Evolutionary conservation across 2,888 invertebrate species (phyloP).

Genomic region (Synergus japonicus): DNA sequence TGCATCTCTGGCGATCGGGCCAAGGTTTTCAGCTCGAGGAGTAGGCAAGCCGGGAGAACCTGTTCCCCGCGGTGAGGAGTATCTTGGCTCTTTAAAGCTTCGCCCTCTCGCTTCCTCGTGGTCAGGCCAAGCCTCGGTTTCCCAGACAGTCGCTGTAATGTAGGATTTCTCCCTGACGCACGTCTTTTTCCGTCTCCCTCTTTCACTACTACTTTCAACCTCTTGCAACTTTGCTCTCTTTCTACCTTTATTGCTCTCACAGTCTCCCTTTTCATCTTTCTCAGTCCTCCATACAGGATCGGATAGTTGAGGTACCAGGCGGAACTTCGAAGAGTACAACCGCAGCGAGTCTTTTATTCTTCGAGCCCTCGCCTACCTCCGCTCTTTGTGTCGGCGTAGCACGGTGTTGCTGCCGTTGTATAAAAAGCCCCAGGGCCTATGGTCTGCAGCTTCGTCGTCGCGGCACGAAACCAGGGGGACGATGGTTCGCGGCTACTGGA

Average conservation of each 20-base stretch:
- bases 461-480: constrained; percentile 49
- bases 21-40: constrained; percentile 75
- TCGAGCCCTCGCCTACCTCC: constrained; percentile 45
- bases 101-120: constrained; percentile 55
- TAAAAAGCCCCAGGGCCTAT: constrained; percentile 42
- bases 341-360: constrained; percentile 47
- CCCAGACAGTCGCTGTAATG: constrained; percentile 52
- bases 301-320: constrained; percentile 43
- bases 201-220: constrained; percentile 36
- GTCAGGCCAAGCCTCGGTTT: constrained; percentile 44
- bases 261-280: not conserved
- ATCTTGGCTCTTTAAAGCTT: constrained; percentile 61
- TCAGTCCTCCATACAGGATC: constrained; percentile 33
- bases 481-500: constrained; percentile 62
- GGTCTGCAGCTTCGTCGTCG: constrained; percentile 42
- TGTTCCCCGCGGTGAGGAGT: constrained; percentile 64
- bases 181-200: constrained; percentile 47
- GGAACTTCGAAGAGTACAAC: constrained; percentile 55
- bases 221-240: constrained; percentile 43
- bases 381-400: constrained; percentile 58
- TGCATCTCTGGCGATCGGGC: constrained; percentile 56
- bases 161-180: constrained; percentile 55
- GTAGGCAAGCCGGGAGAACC: constrained; percentile 75
- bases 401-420: constrained; percentile 57
- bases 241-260: constrained; percentile 28